Percentiles rank a stretch among this genome's conserved stretches.
Evolutionary conservation across 2,797 vertebrate species (phyloP).

Genomic region (Fringilla coelebs): DNA sequence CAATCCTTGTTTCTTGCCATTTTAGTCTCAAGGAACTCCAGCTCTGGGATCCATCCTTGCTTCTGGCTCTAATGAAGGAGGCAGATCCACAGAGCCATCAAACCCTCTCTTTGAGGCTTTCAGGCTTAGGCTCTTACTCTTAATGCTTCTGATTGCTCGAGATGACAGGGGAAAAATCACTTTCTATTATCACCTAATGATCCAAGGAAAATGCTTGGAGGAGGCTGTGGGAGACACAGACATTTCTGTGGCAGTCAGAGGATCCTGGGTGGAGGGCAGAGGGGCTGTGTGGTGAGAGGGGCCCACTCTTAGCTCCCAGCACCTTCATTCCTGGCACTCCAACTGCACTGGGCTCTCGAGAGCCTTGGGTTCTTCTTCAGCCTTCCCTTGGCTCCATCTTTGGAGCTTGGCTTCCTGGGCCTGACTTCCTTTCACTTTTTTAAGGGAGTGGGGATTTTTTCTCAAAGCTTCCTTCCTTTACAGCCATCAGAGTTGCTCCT

Average conservation of each 20-base stretch:
- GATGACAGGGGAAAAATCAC: slow-evolving; percentile 52
- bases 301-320: neutral
- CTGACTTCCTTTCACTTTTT: neutral
- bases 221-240: neutral
- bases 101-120: slow-evolving; percentile 52
- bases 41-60: neutral
- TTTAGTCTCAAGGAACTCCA: neutral
- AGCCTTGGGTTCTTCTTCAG: neutral
- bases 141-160: slow-evolving; percentile 55
- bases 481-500: neutral
- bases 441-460: neutral
- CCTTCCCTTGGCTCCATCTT: neutral
- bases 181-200: slow-evolving; percentile 64
- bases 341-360: neutral
- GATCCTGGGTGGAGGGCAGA: neutral
- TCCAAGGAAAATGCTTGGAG: slow-evolving; percentile 30
- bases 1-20: neutral
- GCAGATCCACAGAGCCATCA: slow-evolving; percentile 37
- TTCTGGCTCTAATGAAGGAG: slow-evolving; percentile 33
- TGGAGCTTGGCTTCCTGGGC: neutral
- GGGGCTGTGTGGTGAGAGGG: neutral
- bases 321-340: neutral
- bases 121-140: slow-evolving; percentile 55
- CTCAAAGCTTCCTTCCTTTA: neutral
- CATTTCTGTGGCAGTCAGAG: neutral